Conservation (phyloP, 2,113 vertebrate genomes). For the Coptodon bakossiorum region DNA sequence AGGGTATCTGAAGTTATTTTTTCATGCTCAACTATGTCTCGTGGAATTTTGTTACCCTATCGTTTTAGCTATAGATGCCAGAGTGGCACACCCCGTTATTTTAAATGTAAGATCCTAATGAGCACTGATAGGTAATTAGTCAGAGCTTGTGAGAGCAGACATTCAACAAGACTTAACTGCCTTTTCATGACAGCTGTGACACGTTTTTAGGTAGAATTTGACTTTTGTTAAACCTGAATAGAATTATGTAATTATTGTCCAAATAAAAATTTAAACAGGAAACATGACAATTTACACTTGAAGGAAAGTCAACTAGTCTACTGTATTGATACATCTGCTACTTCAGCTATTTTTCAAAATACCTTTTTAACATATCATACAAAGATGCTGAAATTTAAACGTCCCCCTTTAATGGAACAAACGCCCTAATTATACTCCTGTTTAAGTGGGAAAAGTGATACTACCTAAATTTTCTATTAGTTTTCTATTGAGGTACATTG, state of each 20-base stretch:
- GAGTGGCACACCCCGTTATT: neutral
- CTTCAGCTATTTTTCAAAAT: neutral
- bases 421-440: neutral
- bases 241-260: neutral
- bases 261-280: neutral
- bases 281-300: neutral
- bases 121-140: neutral
- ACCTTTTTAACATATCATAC: neutral
- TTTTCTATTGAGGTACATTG: neutral
- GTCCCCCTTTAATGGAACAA: neutral
- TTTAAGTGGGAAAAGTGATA: neutral
- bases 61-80: neutral
- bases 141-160: neutral
- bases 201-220: neutral
- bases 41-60: neutral
- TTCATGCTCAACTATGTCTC: neutral
- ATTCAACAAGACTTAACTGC: neutral
- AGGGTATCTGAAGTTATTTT: neutral
- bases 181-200: neutral
- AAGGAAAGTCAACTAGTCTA: neutral
- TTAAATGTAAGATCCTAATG: neutral
- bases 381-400: neutral
- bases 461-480: accelerated
- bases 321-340: neutral
- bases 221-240: neutral